Evolutionary conservation across 2,888 invertebrate species (phyloP).

Genomic region (Nemurella pictetii): DNA sequence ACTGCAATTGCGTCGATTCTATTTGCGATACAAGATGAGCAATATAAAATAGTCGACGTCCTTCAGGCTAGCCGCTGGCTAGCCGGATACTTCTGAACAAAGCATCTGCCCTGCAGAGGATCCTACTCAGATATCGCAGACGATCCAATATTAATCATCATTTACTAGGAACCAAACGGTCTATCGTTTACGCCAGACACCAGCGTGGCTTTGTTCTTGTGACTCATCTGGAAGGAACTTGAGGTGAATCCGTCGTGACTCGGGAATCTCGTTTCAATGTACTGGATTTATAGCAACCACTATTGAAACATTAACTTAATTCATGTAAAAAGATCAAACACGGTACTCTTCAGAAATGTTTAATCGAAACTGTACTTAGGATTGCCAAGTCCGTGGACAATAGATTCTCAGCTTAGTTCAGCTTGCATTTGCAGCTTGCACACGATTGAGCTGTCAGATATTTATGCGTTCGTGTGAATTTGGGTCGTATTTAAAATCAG

Average conservation of each 20-base stretch:
- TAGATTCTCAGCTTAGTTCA: background rate
- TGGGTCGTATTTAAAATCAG: no score
- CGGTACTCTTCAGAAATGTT: background rate
- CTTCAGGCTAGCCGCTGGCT: background rate
- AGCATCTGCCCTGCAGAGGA: background rate
- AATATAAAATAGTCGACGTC: slow-evolving; percentile 5
- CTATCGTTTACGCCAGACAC: background rate
- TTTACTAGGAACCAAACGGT: background rate
- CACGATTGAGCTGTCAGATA: background rate
- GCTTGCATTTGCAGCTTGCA: background rate
- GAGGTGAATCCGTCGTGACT: background rate
- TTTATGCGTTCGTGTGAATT: background rate
- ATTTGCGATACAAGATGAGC: slow-evolving; percentile 1
- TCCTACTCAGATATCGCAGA: background rate
- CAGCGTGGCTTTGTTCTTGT: background rate
- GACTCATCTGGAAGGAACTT: background rate
- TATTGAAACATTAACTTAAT: background rate
- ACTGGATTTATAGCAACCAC: background rate
- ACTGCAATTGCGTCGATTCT: background rate
- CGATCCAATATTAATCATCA: background rate
- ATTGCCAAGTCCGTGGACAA: background rate
- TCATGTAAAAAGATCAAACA: background rate
- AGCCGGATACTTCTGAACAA: background rate
- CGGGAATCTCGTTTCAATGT: background rate
- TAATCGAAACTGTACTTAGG: background rate